Evolutionary conservation across 2,888 invertebrate species (phyloP).

Genomic region (Cabera pusaria): DNA sequence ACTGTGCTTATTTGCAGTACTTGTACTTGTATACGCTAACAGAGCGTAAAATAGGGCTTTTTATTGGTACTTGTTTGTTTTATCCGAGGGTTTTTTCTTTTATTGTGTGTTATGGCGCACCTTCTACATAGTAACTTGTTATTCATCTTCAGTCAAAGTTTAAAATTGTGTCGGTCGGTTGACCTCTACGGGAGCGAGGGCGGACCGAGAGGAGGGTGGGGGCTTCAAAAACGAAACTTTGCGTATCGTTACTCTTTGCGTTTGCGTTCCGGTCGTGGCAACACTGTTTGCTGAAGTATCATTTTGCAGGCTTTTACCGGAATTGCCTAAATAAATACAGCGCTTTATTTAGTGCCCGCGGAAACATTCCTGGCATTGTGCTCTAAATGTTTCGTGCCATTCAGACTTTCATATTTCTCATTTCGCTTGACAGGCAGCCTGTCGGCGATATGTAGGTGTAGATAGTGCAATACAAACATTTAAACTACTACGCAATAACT

Average conservation of each 20-base stretch:
- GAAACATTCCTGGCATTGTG: slow-evolving; percentile 4
- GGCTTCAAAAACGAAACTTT: slow-evolving; percentile 13
- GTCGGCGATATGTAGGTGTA: too few relatives aligned
- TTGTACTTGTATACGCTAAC: too few relatives aligned
- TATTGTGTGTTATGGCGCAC: neutral
- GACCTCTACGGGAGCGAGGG: neutral
- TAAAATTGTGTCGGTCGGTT: slow-evolving; percentile 1
- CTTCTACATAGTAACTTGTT: neutral
- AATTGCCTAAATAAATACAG: slow-evolving; percentile 16
- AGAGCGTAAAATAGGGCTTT: too few relatives aligned
- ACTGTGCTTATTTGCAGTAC: too few relatives aligned
- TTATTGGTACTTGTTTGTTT: too few relatives aligned
- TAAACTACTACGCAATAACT: too few relatives aligned
- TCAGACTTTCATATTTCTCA: neutral
- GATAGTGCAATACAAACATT: too few relatives aligned
- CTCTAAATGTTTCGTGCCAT: too few relatives aligned
- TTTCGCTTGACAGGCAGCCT: too few relatives aligned
- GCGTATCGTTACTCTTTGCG: slow-evolving; percentile 6
- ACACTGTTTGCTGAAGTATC: slow-evolving; percentile 14
- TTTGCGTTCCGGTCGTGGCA: slow-evolving; percentile 2
- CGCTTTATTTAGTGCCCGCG: slow-evolving; percentile 6
- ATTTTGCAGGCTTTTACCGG: slow-evolving; percentile 20
- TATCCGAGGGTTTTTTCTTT: too few relatives aligned
- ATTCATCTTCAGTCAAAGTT: slow-evolving; percentile 5
- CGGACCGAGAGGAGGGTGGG: neutral